Evolutionary conservation across 2,888 invertebrate genomes (phyloP), one percentile per base, ranked within the genome.

Genomic region (Acronicta alni): DNA sequence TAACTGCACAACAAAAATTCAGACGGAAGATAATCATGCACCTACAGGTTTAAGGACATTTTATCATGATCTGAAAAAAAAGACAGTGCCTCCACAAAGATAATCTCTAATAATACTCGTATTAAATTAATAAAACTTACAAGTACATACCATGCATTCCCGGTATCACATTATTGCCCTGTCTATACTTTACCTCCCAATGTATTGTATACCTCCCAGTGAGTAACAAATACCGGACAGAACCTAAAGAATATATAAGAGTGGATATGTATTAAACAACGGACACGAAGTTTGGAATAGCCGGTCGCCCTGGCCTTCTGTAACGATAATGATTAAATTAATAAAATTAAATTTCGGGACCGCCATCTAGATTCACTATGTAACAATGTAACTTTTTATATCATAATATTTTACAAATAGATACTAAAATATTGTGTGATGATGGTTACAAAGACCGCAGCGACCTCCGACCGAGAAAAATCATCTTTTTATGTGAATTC

Each of bases 311-410:
- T 76, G 78, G 82, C 76, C 80, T 77, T 86, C 88, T 88, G 89
- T 85, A 88, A 87, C 85, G 85, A 87, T 83, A 88, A 84, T 81
- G 79, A 82, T 72, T 65, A 12, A 30, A 30, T 35, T n/a, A n/a
- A 35, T 35, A 65, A 68, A 66, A 76, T 72, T 68, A 67, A 61
- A 61, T 44, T 67, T 65, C 55, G 55, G 37, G 37, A 30, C 20
- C 26, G 49, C 49, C 41, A 26, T 30, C 47, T 52, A 47, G 8
- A 26, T 51, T 32, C 35, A 35, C 35, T 20, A 20, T 18, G n/a
- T 47, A 45, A 38, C 39, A 54, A 39, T 26, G 30, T 57, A 47
- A 18, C 6, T 37, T 10, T 26, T 32, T 6, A 57, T 49, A n/a
- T 26, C 20, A 53, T 17, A 7, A 61, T 46, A 26, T 26, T 23